phyloP scores from a whole-genome alignment of 2,113 vertebrate genomes.

The Saccopteryx leptura region DNA sequence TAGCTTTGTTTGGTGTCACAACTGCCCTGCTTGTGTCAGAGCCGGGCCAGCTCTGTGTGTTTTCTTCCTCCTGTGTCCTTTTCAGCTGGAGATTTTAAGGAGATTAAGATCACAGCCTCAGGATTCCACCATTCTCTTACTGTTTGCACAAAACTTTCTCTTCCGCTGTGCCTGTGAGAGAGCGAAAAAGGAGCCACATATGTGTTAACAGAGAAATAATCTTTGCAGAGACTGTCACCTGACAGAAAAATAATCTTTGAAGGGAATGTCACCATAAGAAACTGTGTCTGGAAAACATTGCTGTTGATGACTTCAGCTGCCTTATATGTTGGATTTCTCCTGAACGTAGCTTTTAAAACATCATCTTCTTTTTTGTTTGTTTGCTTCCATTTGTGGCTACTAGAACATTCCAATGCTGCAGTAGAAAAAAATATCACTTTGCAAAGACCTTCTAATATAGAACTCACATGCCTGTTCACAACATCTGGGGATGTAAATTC shows the following conservation, averaged over 20 bases:
- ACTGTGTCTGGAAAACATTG: not conserved
- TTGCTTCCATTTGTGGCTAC: not conserved
- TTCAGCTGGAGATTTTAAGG: not conserved
- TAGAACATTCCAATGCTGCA: conserved; percentile 34
- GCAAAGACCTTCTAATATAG: conserved; percentile 70
- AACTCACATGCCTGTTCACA: conserved; percentile 83
- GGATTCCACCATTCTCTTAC: not conserved
- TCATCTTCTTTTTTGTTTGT: not conserved
- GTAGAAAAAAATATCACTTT: conserved; percentile 80
- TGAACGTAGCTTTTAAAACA: not conserved
- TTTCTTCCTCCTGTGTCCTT: not conserved
- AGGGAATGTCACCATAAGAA: conserved; percentile 13
- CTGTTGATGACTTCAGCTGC: not conserved
- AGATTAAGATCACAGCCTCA: not conserved
- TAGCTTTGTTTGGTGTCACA: not conserved
- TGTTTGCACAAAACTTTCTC: not conserved
- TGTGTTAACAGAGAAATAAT: not conserved
- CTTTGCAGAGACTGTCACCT: conserved; percentile 9
- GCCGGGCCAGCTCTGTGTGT: rapidly evolving
- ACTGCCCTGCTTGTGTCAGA: not conserved
- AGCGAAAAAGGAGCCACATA: not conserved
- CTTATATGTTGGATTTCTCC: not conserved
- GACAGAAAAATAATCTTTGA: not conserved
- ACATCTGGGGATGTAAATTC: not conserved
- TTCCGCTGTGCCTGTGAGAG: not conserved